phyloP scores from a whole-genome alignment of 2,888 invertebrate species.

The Rhagium mordax region DNA sequence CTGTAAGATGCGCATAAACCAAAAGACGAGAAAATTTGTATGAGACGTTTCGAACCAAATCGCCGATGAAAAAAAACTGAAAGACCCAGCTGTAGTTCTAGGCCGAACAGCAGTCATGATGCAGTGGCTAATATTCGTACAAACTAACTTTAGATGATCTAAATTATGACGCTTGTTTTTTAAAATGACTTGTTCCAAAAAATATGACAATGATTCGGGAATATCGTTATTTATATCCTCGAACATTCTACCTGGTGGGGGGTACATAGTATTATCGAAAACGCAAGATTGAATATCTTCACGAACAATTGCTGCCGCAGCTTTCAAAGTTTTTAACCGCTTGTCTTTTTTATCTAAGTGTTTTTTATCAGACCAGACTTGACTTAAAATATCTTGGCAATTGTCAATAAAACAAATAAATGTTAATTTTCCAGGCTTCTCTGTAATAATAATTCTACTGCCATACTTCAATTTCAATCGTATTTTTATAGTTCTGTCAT shows the following conservation, averaged over 20 bases:
- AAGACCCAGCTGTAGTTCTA: conserved; percentile 65
- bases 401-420: conserved; percentile 34
- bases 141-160: conserved; percentile 50
- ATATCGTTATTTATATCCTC: neutral
- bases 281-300: conserved; percentile 27
- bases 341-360: no score
- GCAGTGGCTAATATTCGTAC: conserved; percentile 38
- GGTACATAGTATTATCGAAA: neutral
- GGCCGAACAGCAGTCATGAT: conserved; percentile 66
- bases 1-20: conserved; percentile 53
- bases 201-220: no score
- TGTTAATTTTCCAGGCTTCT: conserved; percentile 49
- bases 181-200: neutral
- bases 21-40: no score
- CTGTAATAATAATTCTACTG: conserved; percentile 60
- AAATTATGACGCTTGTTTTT: neutral
- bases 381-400: neutral
- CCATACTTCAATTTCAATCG: conserved; percentile 60
- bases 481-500: conserved; percentile 57
- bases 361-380: neutral
- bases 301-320: conserved; percentile 14
- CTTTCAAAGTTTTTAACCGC: no score
- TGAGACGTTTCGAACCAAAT: conserved; percentile 52
- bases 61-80: conserved; percentile 43
- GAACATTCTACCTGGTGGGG: neutral